Evolutionary conservation across 2,113 vertebrate species (phyloP).

Genomic region (Euleptes europaea): DNA sequence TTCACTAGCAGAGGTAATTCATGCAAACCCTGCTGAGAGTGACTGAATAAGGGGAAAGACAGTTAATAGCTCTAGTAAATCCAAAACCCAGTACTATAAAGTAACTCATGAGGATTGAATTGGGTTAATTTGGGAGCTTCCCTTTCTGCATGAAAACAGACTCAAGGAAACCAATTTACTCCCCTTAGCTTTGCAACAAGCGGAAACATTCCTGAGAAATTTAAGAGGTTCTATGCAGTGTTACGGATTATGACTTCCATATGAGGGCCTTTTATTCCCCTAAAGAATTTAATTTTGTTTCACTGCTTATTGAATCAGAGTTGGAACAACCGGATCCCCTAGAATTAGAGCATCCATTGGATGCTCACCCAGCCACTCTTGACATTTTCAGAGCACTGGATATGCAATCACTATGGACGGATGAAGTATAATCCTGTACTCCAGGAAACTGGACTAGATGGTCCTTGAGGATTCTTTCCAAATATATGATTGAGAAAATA

Average conservation of each 20-base stretch:
- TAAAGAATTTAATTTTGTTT: background rate
- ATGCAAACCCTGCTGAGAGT: background rate
- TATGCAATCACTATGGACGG: background rate
- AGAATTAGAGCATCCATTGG: background rate
- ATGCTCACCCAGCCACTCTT: background rate
- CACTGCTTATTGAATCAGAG: background rate
- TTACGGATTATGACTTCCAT: background rate
- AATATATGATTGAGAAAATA: background rate
- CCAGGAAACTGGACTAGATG: background rate
- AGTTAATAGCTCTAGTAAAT: background rate
- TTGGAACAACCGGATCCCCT: background rate
- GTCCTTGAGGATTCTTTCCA: background rate
- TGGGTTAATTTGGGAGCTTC: background rate
- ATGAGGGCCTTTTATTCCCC: background rate
- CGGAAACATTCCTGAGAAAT: background rate
- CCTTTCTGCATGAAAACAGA: conserved; percentile 3
- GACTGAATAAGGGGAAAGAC: background rate
- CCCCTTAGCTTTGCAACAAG: background rate
- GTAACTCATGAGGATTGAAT: background rate
- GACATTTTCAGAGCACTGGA: background rate
- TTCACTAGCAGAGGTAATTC: background rate
- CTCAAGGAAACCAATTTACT: background rate
- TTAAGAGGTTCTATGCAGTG: background rate
- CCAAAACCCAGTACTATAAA: background rate
- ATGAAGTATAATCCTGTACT: background rate